A percentile compares a stretch with the other conserved stretches of the same genome.
Evolutionary conservation across 1,140 invertebrate genomes (phyloP).

Genomic region (Diuraphis noxia): DNA sequence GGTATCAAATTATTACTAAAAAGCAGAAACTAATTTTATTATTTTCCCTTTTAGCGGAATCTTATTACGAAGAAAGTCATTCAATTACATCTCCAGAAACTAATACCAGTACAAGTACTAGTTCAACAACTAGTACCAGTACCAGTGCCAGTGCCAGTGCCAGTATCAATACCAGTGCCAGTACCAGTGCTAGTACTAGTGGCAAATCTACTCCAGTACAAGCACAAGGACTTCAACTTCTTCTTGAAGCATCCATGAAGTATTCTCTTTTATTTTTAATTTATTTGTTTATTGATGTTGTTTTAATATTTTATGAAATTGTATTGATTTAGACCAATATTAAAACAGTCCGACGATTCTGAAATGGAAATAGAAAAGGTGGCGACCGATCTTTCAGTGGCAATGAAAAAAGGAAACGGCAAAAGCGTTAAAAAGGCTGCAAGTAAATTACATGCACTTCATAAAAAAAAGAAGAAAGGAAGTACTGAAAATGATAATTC

Average conservation of each 20-base stretch:
- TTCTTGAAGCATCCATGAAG: not conserved
- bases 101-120: not conserved
- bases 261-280: not conserved
- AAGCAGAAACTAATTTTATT: not conserved
- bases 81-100: not conserved
- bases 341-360: not conserved
- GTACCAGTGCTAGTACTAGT: not conserved
- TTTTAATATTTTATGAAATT: not conserved
- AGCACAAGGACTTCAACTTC: not conserved
- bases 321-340: not conserved
- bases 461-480: not conserved
- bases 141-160: no score
- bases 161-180: not conserved
- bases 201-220: not conserved
- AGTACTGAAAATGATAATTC: not conserved
- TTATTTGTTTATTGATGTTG: not conserved
- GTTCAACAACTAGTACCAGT: not conserved
- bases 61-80: not conserved
- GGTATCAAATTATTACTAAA: not conserved
- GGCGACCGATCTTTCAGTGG: not conserved
- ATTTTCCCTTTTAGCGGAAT: not conserved
- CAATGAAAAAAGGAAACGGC: not conserved
- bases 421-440: not conserved
- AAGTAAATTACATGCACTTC: not conserved
- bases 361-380: not conserved